Evolutionary conservation across 2,888 invertebrate genomes (phyloP).

Genomic region (Flexamia atlantica): DNA sequence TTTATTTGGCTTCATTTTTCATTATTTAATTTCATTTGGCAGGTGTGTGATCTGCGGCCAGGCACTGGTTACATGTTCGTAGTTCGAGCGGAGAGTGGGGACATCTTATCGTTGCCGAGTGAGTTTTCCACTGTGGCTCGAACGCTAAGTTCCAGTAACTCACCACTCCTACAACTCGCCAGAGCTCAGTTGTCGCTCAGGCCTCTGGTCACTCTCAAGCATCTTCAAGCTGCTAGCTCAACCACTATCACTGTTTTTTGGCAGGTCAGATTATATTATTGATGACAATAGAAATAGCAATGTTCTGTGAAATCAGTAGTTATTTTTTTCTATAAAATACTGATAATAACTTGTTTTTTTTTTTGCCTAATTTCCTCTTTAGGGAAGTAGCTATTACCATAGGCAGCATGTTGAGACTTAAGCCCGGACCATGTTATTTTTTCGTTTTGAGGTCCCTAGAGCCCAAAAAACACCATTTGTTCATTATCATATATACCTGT

Average conservation of each 20-base stretch:
- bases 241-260: conserved; percentile 88
- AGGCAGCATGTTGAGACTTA: too few species aligned
- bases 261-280: conserved; percentile 78
- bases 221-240: conserved; percentile 83
- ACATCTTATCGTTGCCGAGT: conserved; percentile 89
- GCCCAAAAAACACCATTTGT: too few species aligned
- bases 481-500: too few species aligned
- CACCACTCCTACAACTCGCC: conserved; percentile 80
- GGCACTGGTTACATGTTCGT: conserved; percentile 91
- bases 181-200: conserved; percentile 87
- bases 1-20: too few species aligned
- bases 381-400: too few species aligned
- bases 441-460: too few species aligned
- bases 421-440: too few species aligned
- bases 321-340: too few species aligned
- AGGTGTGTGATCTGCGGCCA: conserved; percentile 83
- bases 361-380: too few species aligned
- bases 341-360: too few species aligned
- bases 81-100: conserved; percentile 87
- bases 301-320: too few species aligned
- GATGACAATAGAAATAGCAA: too few species aligned
- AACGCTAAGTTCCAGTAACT: conserved; percentile 75
- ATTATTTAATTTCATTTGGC: conserved; percentile 60
- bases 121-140: conserved; percentile 84
- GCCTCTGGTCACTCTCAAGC: conserved; percentile 82